phyloP scores from a whole-genome alignment of 2,888 invertebrate genomes.

The Nephrotoma guestfalica region DNA sequence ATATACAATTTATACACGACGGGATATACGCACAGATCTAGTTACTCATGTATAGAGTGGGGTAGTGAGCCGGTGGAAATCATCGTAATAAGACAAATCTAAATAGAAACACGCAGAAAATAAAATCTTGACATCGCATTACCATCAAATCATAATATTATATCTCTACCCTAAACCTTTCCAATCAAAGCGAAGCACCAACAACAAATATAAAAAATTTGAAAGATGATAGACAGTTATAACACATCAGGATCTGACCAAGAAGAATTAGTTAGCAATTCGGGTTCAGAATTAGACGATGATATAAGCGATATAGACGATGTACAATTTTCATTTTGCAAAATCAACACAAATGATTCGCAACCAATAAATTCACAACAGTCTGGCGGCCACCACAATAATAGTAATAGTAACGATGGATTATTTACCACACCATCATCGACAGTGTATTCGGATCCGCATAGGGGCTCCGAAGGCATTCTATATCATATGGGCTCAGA shows the following conservation, averaged over 20 bases:
- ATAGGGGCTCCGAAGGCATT: neutral
- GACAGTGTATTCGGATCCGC: constrained; percentile 4
- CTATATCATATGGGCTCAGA: neutral
- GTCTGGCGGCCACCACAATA: constrained; percentile 6
- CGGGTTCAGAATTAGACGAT: constrained; percentile 16
- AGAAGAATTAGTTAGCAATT: constrained; percentile 17
- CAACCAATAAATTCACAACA: constrained; percentile 8
- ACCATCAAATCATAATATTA: neutral
- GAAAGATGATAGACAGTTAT: constrained; percentile 8
- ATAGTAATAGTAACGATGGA: neutral
- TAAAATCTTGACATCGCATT: neutral
- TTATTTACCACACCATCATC: constrained; percentile 15
- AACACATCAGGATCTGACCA: constrained; percentile 15
- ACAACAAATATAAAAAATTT: neutral
- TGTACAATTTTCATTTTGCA: constrained; percentile 14
- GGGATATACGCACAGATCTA: neutral
- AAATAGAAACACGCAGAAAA: neutral
- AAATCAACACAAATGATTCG: constrained; percentile 10
- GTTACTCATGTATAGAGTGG: neutral
- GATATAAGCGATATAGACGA: constrained; percentile 14
- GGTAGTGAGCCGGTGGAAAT: neutral
- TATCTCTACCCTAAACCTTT: neutral
- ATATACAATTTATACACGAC: neutral
- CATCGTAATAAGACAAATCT: neutral
- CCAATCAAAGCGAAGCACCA: neutral